Percentiles rank a stretch among this genome's conserved stretches.
These are phyloP conservation scores for Vanessa tameamea DNA, from an alignment of 1,140 invertebrate species.

Conservation along the genomic window DNA sequence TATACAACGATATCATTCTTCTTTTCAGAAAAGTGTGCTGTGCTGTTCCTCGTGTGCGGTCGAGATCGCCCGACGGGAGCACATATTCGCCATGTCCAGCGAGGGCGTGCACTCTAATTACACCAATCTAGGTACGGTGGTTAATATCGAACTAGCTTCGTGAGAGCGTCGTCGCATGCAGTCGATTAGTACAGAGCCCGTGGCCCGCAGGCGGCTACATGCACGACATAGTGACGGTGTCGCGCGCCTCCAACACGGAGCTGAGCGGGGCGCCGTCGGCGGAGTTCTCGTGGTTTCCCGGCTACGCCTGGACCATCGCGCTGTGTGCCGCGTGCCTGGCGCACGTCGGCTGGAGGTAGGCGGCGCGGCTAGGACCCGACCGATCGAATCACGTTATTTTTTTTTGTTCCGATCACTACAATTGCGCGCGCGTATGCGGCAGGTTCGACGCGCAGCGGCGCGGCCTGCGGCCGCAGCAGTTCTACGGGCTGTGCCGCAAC, in stretches of 20 bases:
- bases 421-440: neutral
- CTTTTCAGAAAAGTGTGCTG: slow-evolving; percentile 53
- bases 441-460: slow-evolving; percentile 59
- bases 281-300: slow-evolving; percentile 91
- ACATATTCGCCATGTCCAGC: slow-evolving; percentile 89
- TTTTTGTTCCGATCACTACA: too few relatives aligned
- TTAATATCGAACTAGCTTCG: too few relatives aligned
- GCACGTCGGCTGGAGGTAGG: slow-evolving; percentile 84
- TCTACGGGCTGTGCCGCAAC: slow-evolving; percentile 70
- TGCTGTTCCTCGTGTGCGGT: slow-evolving; percentile 63
- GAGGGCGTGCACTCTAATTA: slow-evolving; percentile 90
- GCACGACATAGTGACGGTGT: slow-evolving; percentile 89
- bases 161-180: too few relatives aligned
- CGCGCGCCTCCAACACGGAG: slow-evolving; percentile 80
- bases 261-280: slow-evolving; percentile 81
- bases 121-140: slow-evolving; percentile 83
- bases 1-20: neutral
- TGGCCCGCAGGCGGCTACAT: slow-evolving; percentile 83
- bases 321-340: slow-evolving; percentile 83
- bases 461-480: slow-evolving; percentile 55
- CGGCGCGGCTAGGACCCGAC: too few relatives aligned
- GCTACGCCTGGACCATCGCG: slow-evolving; percentile 88
- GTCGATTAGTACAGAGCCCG: neutral
- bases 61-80: slow-evolving; percentile 66
- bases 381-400: too few relatives aligned